Evolutionary conservation across 2,797 vertebrate genomes (phyloP), one percentile per base, ranked within the genome.

Genomic region (Sus cebifrons): DNA sequence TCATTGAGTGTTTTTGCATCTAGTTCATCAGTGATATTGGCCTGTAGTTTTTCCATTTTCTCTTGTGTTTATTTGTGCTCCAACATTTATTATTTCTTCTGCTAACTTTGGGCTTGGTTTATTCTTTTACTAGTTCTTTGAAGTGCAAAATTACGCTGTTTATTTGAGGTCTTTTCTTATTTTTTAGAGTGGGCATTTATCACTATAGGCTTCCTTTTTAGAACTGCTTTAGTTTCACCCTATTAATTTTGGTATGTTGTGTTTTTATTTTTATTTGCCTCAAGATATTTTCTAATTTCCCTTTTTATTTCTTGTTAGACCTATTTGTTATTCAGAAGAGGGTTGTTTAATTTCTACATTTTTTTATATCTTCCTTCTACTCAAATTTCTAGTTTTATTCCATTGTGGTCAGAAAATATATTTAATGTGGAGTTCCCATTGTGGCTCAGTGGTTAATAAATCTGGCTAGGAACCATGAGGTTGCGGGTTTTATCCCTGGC

Each of bases 51-150:
- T 85, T 67, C 27, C 11, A 2, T 67, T 67, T 64, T 85, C 32
- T 85, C 5, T 67, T 92, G 62, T 62, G 32, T n/a, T 77, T 49
- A 85, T 58, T 44, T 68, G 21, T n/a, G 10, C 3, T 77, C 36
- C 85, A 85, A 27, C 67, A 15, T 20, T 77, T 77, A 68, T 92
- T 68, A 20, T 77, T 92, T 78, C 62, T n/a, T 68, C 52, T 68
- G 6, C 32, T 92, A 75, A 86, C 36, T 68, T 49, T 67, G 36
- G 64, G 15, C 12, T 86, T 32, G 11, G 36, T 68, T 56, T 68
- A 27, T 20, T 77, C 20, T 44, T 84, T 62, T 25, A 15, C 17
- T 56, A 67, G 32, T 68, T 78, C 52, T 23, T 68, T 86, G 62
- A 60, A 6, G 16, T 73, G 8, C 64, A 74, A 74, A 91, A 17